Conservation (phyloP, 2,113 vertebrate genomes). For the Paradoxurus hermaphroditus region DNA sequence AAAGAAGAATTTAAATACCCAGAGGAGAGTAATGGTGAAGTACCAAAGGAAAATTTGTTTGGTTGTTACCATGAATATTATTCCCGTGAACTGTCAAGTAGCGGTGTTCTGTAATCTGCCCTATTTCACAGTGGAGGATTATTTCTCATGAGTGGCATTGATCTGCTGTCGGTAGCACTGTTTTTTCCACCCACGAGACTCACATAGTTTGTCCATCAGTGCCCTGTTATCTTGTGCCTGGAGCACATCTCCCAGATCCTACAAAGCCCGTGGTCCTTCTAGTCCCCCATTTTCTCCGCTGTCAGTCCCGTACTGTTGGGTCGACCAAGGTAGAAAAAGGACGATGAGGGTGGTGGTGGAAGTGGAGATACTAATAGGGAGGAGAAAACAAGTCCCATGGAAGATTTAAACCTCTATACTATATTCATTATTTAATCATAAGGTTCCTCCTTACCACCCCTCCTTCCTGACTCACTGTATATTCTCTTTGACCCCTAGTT, state of each 20-base stretch:
- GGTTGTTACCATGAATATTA: background rate
- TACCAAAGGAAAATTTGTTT: background rate
- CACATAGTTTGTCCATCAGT: background rate
- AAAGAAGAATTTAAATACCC: background rate
- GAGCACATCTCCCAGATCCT: background rate
- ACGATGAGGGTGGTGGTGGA: accelerated
- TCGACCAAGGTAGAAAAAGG: background rate
- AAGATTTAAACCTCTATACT: background rate
- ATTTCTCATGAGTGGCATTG: background rate
- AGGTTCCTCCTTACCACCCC: accelerated
- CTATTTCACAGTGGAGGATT: background rate
- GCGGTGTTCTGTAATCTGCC: background rate
- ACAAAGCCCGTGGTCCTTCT: background rate
- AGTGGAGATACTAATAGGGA: background rate
- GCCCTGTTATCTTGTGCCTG: background rate
- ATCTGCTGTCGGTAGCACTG: background rate
- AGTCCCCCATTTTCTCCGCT: background rate
- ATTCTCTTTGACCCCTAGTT: background rate
- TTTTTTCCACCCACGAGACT: background rate
- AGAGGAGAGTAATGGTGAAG: background rate
- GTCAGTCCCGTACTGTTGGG: background rate
- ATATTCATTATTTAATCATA: background rate
- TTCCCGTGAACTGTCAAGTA: background rate
- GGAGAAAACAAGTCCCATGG: background rate
- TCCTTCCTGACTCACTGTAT: background rate